These are phyloP conservation scores for Avahi laniger DNA, from an alignment of 2,797 vertebrate species.

Conservation along the genomic window DNA sequence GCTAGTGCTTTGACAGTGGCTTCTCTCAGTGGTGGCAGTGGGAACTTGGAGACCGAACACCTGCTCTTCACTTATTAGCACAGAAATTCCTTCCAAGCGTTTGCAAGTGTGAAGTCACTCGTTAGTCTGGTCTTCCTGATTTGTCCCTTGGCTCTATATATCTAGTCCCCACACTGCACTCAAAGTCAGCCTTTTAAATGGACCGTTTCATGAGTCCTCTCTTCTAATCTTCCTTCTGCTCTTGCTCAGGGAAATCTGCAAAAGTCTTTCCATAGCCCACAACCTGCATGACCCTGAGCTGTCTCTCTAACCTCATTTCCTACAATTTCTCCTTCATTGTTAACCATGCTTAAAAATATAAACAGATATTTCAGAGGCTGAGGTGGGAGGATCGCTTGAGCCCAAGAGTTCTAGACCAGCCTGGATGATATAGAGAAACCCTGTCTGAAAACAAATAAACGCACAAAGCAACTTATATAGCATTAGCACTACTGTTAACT, in stretches of 20 bases:
- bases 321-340: neutral
- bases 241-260: neutral
- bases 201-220: neutral
- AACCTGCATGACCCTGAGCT: neutral
- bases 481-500: neutral
- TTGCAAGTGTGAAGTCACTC: neutral
- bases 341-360: neutral
- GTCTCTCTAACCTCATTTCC: neutral
- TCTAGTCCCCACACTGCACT: neutral
- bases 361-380: neutral
- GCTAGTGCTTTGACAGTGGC: neutral
- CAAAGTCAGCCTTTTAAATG: neutral
- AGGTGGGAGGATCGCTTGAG: neutral
- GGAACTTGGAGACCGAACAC: neutral
- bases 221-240: neutral
- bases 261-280: neutral
- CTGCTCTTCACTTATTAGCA: neutral
- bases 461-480: neutral
- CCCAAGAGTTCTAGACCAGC: neutral
- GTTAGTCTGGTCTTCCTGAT: neutral
- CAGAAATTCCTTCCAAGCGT: neutral
- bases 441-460: neutral
- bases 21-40: neutral
- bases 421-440: neutral
- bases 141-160: neutral